phyloP scores from a whole-genome alignment of 2,888 invertebrate species.

The Hirtodrosophila histrioides region DNA sequence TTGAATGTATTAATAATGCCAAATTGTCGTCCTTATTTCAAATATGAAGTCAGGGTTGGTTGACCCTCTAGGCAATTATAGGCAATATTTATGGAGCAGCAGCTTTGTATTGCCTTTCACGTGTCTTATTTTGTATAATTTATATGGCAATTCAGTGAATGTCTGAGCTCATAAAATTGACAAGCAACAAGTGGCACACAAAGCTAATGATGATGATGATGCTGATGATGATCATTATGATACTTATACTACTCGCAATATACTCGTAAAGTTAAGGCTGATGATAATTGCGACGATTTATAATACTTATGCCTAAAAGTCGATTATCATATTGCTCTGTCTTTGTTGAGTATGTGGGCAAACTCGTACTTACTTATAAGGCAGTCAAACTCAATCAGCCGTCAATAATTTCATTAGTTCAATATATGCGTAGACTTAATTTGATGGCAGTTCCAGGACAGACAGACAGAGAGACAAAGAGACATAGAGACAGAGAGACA shows the following conservation, averaged over 20 bases:
- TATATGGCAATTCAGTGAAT: conserved; percentile 70
- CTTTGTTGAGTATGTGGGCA: not conserved
- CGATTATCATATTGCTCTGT: conserved; percentile 38
- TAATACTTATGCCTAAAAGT: conserved; percentile 53
- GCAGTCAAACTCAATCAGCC: conserved; percentile 61
- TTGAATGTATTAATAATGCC: too few species aligned
- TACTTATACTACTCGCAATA: not conserved
- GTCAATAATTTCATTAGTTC: conserved; percentile 75
- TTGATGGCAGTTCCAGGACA: conserved; percentile 15
- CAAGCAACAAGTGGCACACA: conserved; percentile 61
- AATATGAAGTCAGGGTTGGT: not conserved
- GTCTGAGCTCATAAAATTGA: conserved; percentile 46
- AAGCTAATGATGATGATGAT: conserved; percentile 4
- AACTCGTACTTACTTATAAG: conserved; percentile 3
- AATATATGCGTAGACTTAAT: conserved; percentile 55
- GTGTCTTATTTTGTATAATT: conserved; percentile 63
- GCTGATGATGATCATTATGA: conserved; percentile 2
- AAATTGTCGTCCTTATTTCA: too few species aligned
- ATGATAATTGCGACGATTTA: conserved; percentile 55
- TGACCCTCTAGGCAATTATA: conserved; percentile 31
- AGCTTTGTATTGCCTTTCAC: not conserved
- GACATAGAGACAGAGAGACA: conserved; percentile 17
- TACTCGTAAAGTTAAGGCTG: conserved; percentile 8
- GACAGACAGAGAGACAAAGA: not conserved
- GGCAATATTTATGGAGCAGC: conserved; percentile 31